Base-by-base conservation (phyloP, 2,888 invertebrate species). In the Ennomos erosarius region DNA sequence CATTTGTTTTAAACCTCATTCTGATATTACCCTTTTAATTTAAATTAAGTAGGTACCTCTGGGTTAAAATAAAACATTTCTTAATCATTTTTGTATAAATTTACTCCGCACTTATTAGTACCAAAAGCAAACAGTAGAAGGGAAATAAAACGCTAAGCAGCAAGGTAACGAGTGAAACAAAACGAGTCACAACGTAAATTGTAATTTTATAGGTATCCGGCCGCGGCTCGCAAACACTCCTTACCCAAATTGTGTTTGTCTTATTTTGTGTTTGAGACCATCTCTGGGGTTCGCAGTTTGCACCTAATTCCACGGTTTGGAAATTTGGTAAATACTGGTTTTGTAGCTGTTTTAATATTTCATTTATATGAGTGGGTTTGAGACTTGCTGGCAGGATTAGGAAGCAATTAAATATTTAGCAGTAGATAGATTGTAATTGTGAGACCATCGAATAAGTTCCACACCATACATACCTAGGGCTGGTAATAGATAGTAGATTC, bases 161-260 rank as follows among this genome's bases (percentile, higher is more conserved):
- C 64, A 61, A 64, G 63, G 64, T 59, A 74, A 73, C 69, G 65
- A 68, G 65, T 65, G 68, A 67, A 75, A 68, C 69, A 71, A 72
- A 72, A 68, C 70, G 68, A 64, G 72, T 75, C 70, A 74, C 69
- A 73, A 73, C 74, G 74, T 68, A 79, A 82, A 78, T 76, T 80
- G 76, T 81, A 81, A 80, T 82, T 80, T 77, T 79, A 74, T 70
- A 67, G 67, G 74, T 71, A 75, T 75, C 72, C 74, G 71, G 70
- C 74, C 70, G 49, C 54, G 70, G 66, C 78, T 73, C 60, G 76
- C 76, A 82, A 85, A 84, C 75, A 81, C 76, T 81, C 79, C 75
- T 85, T 84, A 83, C 75, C 74, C 72, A 82, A 86, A 85, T 85
- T 81, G 80, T 81, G 76, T 85, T 87, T 83, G 79, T 79, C 72